A percentile compares a stretch with the other conserved stretches of the same genome.
These are phyloP conservation scores for Ciconia stormi DNA, from an alignment of 2,113 vertebrate genomes.

Conservation along the genomic window DNA sequence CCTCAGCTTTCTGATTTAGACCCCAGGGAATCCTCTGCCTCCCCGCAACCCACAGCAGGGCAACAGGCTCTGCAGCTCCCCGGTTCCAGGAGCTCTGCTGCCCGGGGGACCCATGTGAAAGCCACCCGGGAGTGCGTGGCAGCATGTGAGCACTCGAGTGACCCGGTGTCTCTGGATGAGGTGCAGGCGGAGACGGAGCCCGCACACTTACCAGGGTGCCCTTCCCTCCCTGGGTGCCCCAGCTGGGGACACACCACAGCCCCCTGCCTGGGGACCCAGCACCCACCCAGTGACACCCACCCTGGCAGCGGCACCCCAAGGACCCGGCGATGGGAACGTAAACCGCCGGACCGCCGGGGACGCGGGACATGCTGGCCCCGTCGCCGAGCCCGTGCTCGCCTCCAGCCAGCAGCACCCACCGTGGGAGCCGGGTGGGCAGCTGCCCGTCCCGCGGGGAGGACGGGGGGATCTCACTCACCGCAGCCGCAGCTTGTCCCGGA, in stretches of 20 bases:
- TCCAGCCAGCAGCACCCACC: fast-evolving
- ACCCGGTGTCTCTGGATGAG: not conserved
- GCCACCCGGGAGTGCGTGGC: not conserved
- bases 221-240: not conserved
- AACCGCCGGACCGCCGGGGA: fast-evolving
- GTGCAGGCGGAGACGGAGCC: not conserved
- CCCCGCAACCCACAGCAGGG: not conserved
- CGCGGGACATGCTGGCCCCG: fast-evolving
- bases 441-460: not conserved
- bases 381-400: not conserved
- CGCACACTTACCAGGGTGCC: not conserved
- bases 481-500: constrained; percentile 40
- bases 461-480: constrained; percentile 1
- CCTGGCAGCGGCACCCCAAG: not conserved
- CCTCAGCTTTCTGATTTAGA: not conserved
- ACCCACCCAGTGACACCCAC: not conserved
- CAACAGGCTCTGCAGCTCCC: not conserved
- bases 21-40: fast-evolving
- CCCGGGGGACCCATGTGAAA: not conserved
- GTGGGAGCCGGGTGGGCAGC: fast-evolving
- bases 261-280: not conserved
- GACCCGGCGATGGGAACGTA: fast-evolving
- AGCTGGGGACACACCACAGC: not conserved
- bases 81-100: not conserved
- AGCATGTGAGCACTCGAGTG: not conserved